Evolutionary conservation across 2,113 vertebrate genomes (phyloP).

Genomic region (Microtus ochrogaster): DNA sequence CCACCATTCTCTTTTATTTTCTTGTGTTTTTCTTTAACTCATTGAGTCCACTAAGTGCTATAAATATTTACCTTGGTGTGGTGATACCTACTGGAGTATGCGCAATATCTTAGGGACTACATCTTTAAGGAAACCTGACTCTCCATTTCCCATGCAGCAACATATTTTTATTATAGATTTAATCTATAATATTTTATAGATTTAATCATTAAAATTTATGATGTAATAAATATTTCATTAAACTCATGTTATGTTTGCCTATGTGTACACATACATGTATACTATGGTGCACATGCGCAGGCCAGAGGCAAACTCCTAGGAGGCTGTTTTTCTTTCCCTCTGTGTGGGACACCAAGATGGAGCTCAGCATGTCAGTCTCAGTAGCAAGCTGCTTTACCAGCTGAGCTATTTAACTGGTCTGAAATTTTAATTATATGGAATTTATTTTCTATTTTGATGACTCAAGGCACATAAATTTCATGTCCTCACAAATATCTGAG

Average conservation of each 20-base stretch:
- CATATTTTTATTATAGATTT: not conserved
- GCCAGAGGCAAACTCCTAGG: not conserved
- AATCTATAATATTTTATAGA: too few species aligned
- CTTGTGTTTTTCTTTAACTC: not conserved
- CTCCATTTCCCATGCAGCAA: not conserved
- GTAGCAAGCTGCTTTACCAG: not conserved
- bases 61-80: not conserved
- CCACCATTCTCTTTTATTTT: not conserved
- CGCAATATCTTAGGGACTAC: not conserved
- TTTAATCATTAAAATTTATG: not conserved
- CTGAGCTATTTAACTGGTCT: not conserved
- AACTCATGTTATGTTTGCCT: not conserved
- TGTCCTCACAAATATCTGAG: not conserved
- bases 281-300: accelerated
- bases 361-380: not conserved
- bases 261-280: not conserved
- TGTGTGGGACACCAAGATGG: not conserved
- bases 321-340: not conserved
- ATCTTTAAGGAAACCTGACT: not conserved
- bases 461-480: not conserved
- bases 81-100: not conserved
- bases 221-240: not conserved
- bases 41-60: not conserved
- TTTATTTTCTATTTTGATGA: not conserved
- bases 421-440: not conserved